These are phyloP conservation scores for Hydriomena furcata DNA, from an alignment of 2,888 invertebrate species.

Conservation along the genomic window DNA sequence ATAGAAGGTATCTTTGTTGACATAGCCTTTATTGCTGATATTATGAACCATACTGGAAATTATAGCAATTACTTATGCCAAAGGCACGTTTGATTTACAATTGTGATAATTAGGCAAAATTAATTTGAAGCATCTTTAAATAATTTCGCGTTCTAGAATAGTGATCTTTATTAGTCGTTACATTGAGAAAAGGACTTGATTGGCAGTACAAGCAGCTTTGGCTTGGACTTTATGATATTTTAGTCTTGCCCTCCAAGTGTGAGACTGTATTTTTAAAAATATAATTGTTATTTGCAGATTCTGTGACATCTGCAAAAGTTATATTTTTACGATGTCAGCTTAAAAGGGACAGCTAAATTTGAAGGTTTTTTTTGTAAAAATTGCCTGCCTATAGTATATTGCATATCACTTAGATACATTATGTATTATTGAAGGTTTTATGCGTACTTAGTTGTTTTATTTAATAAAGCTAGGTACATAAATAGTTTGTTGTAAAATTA, in stretches of 20 bases:
- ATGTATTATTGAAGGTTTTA: constrained; percentile 52
- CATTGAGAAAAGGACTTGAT: constrained; percentile 22
- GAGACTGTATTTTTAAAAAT: constrained; percentile 19
- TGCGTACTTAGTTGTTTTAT: constrained; percentile 46
- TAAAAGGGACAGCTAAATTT: constrained; percentile 10
- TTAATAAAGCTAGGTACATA: constrained; percentile 49
- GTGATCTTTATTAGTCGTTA: constrained; percentile 18
- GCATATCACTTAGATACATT: constrained; percentile 77
- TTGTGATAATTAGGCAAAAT: constrained; percentile 60
- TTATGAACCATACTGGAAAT: constrained; percentile 26
- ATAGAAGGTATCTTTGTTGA: constrained; percentile 5
- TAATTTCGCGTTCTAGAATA: constrained; percentile 30
- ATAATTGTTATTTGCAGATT: constrained; percentile 23
- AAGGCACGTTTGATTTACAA: constrained; percentile 66
- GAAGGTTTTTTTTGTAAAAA: constrained; percentile 34
- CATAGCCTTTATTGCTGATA: constrained; percentile 33
- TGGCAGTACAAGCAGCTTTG: constrained; percentile 31
- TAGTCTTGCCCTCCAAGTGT: constrained; percentile 21
- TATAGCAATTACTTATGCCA: constrained; percentile 58
- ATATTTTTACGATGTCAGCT: constrained; percentile 21
- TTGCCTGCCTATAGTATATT: constrained; percentile 78
- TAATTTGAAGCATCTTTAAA: constrained; percentile 33
- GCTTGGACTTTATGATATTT: constrained; percentile 22
- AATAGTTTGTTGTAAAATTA: constrained; percentile 37
- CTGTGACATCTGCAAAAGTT: constrained; percentile 16